phyloP scores from a whole-genome alignment of 2,113 vertebrate species.

The Pycnonotus jocosus region DNA sequence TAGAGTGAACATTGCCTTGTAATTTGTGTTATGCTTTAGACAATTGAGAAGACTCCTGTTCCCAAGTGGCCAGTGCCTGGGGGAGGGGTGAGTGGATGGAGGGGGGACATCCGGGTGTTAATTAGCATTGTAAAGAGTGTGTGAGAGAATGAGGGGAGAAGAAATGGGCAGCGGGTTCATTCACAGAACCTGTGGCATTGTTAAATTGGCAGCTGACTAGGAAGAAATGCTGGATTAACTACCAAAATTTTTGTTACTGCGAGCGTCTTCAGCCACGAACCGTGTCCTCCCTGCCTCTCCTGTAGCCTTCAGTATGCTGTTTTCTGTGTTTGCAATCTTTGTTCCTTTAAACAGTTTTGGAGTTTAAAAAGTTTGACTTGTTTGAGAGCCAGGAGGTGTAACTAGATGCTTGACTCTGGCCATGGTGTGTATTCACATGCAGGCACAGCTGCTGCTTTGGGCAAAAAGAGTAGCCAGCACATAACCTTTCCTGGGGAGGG shows the following conservation, averaged over 20 bases:
- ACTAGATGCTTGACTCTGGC: neutral
- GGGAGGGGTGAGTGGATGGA: neutral
- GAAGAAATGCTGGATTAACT: neutral
- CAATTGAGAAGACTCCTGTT: constrained; percentile 49
- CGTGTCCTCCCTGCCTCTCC: neutral
- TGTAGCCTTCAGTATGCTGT: neutral
- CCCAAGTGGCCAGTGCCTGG: constrained; percentile 8
- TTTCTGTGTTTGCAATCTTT: neutral
- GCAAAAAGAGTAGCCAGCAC: neutral
- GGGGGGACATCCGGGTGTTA: neutral
- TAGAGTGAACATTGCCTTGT: constrained; percentile 75
- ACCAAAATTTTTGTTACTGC: neutral
- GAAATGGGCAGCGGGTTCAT: neutral
- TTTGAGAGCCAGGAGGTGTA: neutral
- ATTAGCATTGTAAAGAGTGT: neutral
- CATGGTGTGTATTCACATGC: neutral
- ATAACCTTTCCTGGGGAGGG: neutral
- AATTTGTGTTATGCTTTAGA: constrained; percentile 70
- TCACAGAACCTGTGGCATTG: neutral
- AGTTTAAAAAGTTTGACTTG: neutral
- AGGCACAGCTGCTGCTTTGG: neutral
- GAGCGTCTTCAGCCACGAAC: neutral
- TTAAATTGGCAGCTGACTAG: neutral
- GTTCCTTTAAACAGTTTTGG: neutral
- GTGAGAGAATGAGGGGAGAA: neutral